phyloP scores from a whole-genome alignment of 2,888 invertebrate species.

The Leptinotarsa peninsularis region DNA sequence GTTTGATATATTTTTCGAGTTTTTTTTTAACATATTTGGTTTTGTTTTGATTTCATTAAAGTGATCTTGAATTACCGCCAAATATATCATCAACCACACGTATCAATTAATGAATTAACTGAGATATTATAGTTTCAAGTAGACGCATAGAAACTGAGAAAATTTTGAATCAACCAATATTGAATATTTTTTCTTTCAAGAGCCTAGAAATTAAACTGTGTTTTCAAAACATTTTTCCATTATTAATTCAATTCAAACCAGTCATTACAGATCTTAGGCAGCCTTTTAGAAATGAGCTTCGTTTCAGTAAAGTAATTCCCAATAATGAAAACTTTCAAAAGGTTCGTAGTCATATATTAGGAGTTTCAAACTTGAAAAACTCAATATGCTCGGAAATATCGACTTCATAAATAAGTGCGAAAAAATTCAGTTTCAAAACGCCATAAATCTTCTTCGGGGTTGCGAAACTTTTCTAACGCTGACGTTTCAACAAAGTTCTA shows the following conservation, averaged over 20 bases:
- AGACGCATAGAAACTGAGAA: too few species aligned
- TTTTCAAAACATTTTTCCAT: too few species aligned
- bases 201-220: too few species aligned
- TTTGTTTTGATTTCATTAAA: too few species aligned
- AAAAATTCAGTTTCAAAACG: constrained; percentile 56
- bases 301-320: background rate
- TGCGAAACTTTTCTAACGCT: constrained; percentile 60
- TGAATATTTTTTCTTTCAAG: too few species aligned
- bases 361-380: constrained; percentile 30
- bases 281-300: background rate
- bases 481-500: constrained; percentile 63
- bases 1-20: too few species aligned
- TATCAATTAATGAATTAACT: too few species aligned
- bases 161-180: too few species aligned
- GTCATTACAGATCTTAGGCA: background rate
- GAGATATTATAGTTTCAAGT: too few species aligned
- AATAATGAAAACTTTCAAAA: constrained; percentile 12
- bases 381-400: constrained; percentile 36
- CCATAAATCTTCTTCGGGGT: constrained; percentile 62
- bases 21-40: too few species aligned
- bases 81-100: too few species aligned
- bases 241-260: background rate
- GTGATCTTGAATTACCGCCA: too few species aligned
- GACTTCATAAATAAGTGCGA: constrained; percentile 42
- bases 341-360: constrained; percentile 29